Evolutionary conservation across 2,113 vertebrate genomes (phyloP), one percentile per base, ranked within the genome.

Genomic region (Planiliza haematocheilus): DNA sequence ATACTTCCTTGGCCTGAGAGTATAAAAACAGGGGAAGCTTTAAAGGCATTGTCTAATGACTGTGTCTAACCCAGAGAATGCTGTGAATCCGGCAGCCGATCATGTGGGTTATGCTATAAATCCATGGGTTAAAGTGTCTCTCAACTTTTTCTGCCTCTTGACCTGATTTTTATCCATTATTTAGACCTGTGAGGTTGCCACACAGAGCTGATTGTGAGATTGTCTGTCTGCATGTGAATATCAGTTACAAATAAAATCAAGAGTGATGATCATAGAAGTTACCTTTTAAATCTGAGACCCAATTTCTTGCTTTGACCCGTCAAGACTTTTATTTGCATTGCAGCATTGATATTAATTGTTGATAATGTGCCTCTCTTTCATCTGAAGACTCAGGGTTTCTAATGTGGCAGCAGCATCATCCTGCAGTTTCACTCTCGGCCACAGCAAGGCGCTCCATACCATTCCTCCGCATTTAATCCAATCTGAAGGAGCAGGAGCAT

Each of bases 401-500:
- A 2, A 18, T 49, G 18, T 36, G 8, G 24, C 13, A 34, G 45
- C 34, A 37, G 21, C 21, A 24, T 67, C 41, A n/a, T 48, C 24
- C 21, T 90, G 89, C 81, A 90, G 55, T 89, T 73, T 76, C 60
- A 21, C 57, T 13, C 9, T 24, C 59, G 3, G 37, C 88, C 92
- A 92, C 87, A 74, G 57, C 51, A 86, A 56, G 91, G 90, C 80
- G 20, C 85, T 83, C 48, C 56, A 62, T 46, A 74, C 82, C 82
- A 63, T 72, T 48, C 20, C 24, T 74, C n/a, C 7, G 58, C 46
- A 43, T 73, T 57, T 74, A 78, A 81, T 83, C 71, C 79, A 63
- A 17, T 58, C 38, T 38, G 43, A 69, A 58, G 66, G 55, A 21
- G 60, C 50, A 62, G 82, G n/a, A 67, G 74, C 77, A 56, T 86